phyloP scores from a whole-genome alignment of 2,888 invertebrate genomes.

The Folsomia candida region DNA sequence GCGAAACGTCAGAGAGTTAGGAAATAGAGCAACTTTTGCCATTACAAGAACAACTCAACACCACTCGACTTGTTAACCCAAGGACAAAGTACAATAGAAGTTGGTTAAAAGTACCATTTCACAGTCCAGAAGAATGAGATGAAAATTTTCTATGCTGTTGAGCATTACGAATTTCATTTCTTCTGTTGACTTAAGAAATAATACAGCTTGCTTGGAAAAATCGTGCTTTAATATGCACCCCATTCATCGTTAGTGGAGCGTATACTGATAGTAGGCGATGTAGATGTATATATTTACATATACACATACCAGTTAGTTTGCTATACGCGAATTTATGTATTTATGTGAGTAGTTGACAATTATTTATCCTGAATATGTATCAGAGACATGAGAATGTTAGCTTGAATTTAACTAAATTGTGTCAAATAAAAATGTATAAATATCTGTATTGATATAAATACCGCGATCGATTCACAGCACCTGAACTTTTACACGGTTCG shows the following conservation, averaged over 20 bases:
- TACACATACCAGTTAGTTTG: neutral
- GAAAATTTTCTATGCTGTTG: constrained; percentile 20
- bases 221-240: neutral
- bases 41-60: constrained; percentile 4
- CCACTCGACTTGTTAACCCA: neutral
- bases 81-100: neutral
- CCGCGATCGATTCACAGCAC: too few species aligned
- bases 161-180: constrained; percentile 7
- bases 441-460: too few species aligned
- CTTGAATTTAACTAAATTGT: too few species aligned
- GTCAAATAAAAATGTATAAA: too few species aligned
- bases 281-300: neutral
- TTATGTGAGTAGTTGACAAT: too few species aligned
- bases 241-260: too few species aligned
- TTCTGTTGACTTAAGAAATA: constrained; percentile 19
- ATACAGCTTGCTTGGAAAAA: neutral
- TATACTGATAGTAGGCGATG: too few species aligned
- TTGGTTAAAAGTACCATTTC: neutral
- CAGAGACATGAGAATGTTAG: too few species aligned
- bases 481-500: too few species aligned
- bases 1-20: neutral
- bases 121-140: neutral
- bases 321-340: too few species aligned
- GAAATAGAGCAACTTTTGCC: constrained; percentile 17
- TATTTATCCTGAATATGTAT: too few species aligned